These are phyloP conservation scores for Onthophagus sagittarius DNA, from an alignment of 2,888 invertebrate species.

Conservation along the genomic window DNA sequence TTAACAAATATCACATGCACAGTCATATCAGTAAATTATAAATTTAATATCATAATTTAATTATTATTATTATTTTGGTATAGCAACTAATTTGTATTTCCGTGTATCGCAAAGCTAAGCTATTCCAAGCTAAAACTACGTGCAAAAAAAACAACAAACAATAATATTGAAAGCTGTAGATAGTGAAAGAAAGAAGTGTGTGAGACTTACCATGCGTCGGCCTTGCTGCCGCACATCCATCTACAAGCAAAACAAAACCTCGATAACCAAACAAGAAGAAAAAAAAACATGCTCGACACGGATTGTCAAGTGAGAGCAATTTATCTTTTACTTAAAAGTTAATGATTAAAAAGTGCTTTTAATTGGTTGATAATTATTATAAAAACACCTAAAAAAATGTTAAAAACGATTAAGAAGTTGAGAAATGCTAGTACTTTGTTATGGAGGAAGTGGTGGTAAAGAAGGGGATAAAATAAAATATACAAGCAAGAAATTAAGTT, in stretches of 20 bases:
- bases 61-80: neutral
- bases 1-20: conserved; percentile 20
- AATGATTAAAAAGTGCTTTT: too few relatives aligned
- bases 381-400: too few relatives aligned
- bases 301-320: neutral
- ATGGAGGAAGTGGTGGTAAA: too few relatives aligned
- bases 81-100: neutral
- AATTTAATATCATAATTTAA: neutral
- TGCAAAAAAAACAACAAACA: neutral
- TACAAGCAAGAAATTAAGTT: too few relatives aligned
- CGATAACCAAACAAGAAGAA: conserved; percentile 41
- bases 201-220: conserved; percentile 50
- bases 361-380: too few relatives aligned
- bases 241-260: conserved; percentile 53
- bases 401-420: too few relatives aligned
- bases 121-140: too few relatives aligned
- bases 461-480: too few relatives aligned
- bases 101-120: too few relatives aligned
- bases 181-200: conserved; percentile 9
- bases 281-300: conserved; percentile 29
- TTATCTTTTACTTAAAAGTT: neutral
- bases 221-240: conserved; percentile 52
- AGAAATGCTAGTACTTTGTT: too few relatives aligned
- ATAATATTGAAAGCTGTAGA: neutral
- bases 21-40: conserved; percentile 14